These are phyloP conservation scores for Mycteria americana DNA, from an alignment of 2,797 vertebrate genomes.

Conservation along the genomic window DNA sequence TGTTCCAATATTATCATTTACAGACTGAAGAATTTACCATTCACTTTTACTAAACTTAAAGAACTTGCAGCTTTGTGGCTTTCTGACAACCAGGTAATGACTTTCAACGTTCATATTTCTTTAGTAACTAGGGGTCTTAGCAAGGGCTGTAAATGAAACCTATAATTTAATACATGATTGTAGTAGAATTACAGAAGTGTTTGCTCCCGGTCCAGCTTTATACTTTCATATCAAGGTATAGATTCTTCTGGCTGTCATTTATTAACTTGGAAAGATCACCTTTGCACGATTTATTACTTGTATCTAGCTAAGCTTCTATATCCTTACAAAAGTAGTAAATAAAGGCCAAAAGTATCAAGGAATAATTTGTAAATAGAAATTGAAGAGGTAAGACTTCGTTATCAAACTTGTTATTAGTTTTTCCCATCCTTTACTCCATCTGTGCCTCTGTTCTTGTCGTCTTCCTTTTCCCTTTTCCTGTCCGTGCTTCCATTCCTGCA, in stretches of 20 bases:
- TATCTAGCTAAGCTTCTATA: not conserved
- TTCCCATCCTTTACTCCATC: not conserved
- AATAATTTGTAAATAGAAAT: not conserved
- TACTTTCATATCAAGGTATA: not conserved
- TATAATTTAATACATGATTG: not conserved
- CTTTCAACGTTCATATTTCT: not conserved
- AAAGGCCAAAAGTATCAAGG: not conserved
- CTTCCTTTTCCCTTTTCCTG: not conserved
- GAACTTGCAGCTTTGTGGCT: slow-evolving; percentile 98
- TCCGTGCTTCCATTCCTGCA: not conserved
- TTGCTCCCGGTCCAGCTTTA: not conserved
- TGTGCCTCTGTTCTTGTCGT: not conserved
- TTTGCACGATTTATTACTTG: not conserved
- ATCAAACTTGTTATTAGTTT: not conserved
- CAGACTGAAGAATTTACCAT: slow-evolving; percentile 98
- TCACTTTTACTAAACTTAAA: slow-evolving; percentile 98
- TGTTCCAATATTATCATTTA: slow-evolving; percentile 44
- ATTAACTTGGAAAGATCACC: not conserved
- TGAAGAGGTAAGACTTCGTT: not conserved
- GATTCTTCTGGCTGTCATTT: not conserved
- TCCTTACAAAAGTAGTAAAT: not conserved
- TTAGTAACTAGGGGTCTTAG: not conserved
- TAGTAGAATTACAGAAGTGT: not conserved
- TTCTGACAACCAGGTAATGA: slow-evolving; percentile 97
- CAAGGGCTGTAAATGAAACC: not conserved